Evolutionary conservation across 2,113 vertebrate genomes (phyloP), one percentile per base, ranked within the genome.

Genomic region (Prionailurus viverrinus): DNA sequence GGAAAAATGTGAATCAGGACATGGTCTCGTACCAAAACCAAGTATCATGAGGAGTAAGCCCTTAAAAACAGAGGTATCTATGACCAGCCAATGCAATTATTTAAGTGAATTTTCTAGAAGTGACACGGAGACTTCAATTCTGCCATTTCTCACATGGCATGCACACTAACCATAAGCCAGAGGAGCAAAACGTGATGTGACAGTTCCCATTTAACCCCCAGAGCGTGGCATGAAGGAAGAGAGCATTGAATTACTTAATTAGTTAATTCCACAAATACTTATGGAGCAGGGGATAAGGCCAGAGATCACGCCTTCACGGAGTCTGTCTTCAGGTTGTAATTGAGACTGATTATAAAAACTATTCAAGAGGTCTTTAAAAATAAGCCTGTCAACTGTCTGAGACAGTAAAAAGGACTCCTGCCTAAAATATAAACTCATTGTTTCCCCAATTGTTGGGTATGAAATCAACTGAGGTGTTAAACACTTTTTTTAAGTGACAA

Each of bases 31-130:
- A 21, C 27, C 45, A 92, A 51, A 90, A 51, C 33, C 51, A 96
- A 76, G n/a, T 21, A 39, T 13, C 48, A 18, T 1, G 6, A 84
- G 23, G 66, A 83, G 83, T 33, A 76, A 83, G 8, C 27, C 58
- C 61, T 65, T 78, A 45, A 66, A 74, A 94, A 48, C 21, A 78
- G 14, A 85, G 68, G 25, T 76, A 61, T 31, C 25, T 5, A 5
- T 0, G 1, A 7, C 10, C 16, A 39, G 48, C 6, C 25, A 55
- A 41, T 1, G 1, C 0, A 12, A 79, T 16, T 68, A 23, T 58
- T 61, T 73, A 76, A 33, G 41, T 45, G 12, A 36, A 7, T 41
- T 87, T 85, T 95, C 69, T 78, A 82, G 21, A 91, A 92, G 27
- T 15, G 61, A 79, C 18, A 4, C 4, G 0, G 74, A 25, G 15